Evolutionary conservation across 2,888 invertebrate species (phyloP).

Genomic region (Hemithea aestivaria): DNA sequence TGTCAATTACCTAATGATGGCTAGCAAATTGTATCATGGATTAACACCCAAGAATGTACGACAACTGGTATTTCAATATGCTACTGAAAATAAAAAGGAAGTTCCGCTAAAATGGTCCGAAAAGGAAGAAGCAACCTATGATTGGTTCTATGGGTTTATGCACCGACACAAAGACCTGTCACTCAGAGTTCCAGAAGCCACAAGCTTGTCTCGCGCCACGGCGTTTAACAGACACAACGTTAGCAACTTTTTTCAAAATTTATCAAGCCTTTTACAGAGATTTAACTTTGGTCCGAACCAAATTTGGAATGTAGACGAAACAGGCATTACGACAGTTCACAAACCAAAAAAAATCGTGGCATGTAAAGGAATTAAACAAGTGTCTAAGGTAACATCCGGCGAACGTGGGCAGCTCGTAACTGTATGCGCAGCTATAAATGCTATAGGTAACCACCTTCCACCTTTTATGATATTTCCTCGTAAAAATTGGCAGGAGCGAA

Average conservation of each 20-base stretch:
- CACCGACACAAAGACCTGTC: slow-evolving; percentile 5
- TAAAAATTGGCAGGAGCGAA: slow-evolving; percentile 12
- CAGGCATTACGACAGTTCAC: slow-evolving; percentile 27
- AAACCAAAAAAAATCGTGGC: slow-evolving; percentile 32
- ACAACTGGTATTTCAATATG: slow-evolving; percentile 32
- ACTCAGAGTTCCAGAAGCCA: slow-evolving; percentile 28
- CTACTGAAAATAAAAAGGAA: slow-evolving; percentile 19
- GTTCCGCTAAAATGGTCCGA: slow-evolving; percentile 16
- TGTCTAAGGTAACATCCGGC: slow-evolving; percentile 15
- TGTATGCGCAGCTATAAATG: slow-evolving; percentile 7
- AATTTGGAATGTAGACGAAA: slow-evolving; percentile 28
- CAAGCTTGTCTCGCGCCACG: slow-evolving; percentile 10
- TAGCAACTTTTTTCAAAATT: slow-evolving; percentile 22
- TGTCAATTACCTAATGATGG: slow-evolving; percentile 20
- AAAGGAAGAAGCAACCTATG: slow-evolving; percentile 8
- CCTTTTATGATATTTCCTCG: slow-evolving; percentile 13
- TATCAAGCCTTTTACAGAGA: slow-evolving; percentile 12
- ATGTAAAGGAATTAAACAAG: slow-evolving; percentile 23
- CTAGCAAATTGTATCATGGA: slow-evolving; percentile 27
- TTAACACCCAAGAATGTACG: slow-evolving; percentile 28
- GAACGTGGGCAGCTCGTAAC: slow-evolving; percentile 27
- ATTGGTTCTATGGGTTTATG: slow-evolving; percentile 10
- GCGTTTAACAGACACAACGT: slow-evolving; percentile 20
- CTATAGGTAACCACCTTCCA: slow-evolving; percentile 9
- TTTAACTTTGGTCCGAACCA: slow-evolving; percentile 17